Evolutionary conservation across 2,113 vertebrate genomes (phyloP), one percentile per base, ranked within the genome.

Genomic region (Eleginops maclovinus): DNA sequence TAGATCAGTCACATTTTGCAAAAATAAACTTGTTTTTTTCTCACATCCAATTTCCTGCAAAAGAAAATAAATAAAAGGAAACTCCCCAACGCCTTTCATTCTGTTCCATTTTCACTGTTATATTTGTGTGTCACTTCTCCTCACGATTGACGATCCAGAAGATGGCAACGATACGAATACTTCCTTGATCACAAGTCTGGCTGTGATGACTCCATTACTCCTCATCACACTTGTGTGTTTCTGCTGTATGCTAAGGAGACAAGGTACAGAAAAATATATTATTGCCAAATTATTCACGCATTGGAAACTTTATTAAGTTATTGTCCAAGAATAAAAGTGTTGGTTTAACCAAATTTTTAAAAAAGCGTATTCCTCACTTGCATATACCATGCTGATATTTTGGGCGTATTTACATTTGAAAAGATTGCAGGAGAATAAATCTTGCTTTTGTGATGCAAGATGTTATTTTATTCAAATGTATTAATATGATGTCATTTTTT

Each of bases 201-300:
- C 51, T 21, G 64, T 61, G 0, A 31, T 56, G 59, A 56, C 14
- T 2, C 51, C 54, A 1, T 0, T 88, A 50, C 63, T 89, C 9
- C 51, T 88, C 64, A 1, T 15, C 46, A 1, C 66, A 0, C 4
- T 88, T 2, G 0, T 14, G 60, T 79, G 63, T 65, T 66, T 82
- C 70, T 89, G 70, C 72, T 0, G 0, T 50, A 49, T 82, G 64
- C 36, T 17, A 28, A 40, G 58, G 71, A 84, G 21, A 63, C 46
- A 21, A 84, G 90, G 90, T 91, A 83, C 19, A 24, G 17, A 10
- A 24, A 21, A 53, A 17, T 44, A 0, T 4, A 22, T 1, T 3
- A 19, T 14, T 44, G 9, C 2, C 41, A 15, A 12, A 17, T 15
- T 11, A 13, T 68, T 17, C 15, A 51, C 0, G 22, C 0, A 14